Evolutionary conservation across 2,888 invertebrate species (phyloP).

Genomic region (Slavum lentiscoides): DNA sequence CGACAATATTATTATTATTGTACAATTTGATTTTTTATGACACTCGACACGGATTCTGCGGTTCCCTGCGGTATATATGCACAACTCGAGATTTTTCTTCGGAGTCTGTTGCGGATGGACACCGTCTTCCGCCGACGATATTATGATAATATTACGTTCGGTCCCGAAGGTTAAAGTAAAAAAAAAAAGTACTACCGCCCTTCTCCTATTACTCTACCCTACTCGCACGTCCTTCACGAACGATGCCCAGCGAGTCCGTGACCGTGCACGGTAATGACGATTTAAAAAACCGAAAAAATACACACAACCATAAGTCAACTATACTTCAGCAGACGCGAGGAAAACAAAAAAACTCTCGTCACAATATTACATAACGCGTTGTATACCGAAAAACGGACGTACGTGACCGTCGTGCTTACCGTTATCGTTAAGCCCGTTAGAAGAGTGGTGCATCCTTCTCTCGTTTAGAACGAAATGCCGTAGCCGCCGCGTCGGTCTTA

Average conservation of each 20-base stretch:
- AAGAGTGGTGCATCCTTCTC: background rate
- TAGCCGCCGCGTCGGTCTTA: background rate
- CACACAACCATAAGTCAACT: too few relatives aligned
- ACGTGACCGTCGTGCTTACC: constrained; percentile 18
- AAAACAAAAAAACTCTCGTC: background rate
- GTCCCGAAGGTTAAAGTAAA: too few relatives aligned
- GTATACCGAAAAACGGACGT: constrained; percentile 5
- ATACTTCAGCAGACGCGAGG: background rate
- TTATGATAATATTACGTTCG: too few relatives aligned
- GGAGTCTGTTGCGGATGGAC: too few relatives aligned
- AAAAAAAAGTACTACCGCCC: too few relatives aligned
- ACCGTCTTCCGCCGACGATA: too few relatives aligned
- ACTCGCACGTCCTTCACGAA: background rate
- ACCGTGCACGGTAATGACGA: constrained; percentile 1
- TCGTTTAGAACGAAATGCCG: background rate
- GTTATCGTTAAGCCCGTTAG: background rate
- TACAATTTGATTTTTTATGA: too few relatives aligned
- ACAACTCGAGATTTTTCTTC: too few relatives aligned
- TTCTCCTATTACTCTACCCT: background rate
- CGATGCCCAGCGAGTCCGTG: background rate
- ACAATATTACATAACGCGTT: too few relatives aligned
- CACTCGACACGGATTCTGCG: too few relatives aligned
- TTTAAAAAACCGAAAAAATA: background rate
- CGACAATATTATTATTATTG: too few relatives aligned
- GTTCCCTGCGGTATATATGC: too few relatives aligned